These are phyloP conservation scores for Drosophila ezoana DNA, from an alignment of 2,888 invertebrate species.

Conservation along the genomic window DNA sequence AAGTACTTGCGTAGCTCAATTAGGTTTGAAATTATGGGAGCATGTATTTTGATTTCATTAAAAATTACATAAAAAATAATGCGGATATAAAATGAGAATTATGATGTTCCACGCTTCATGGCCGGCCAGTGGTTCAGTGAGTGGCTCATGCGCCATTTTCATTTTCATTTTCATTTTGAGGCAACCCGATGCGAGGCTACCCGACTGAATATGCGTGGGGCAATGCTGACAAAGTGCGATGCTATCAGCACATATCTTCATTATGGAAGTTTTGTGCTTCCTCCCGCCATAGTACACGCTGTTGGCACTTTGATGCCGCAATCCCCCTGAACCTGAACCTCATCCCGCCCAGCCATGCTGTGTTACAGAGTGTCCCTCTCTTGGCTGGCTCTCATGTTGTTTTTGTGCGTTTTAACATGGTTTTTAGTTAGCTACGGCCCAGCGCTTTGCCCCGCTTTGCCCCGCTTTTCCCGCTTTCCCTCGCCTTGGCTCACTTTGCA, in stretches of 20 bases:
- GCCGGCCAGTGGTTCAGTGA: conserved; percentile 8
- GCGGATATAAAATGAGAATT: conserved; percentile 39
- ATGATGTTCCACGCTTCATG: conserved; percentile 25
- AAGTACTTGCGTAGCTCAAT: conserved; percentile 28
- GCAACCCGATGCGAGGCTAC: conserved; percentile 19
- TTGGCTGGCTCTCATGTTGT: conserved; percentile 42
- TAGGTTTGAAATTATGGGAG: conserved; percentile 30
- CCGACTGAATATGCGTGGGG: conserved; percentile 33
- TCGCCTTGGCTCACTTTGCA: conserved; percentile 24
- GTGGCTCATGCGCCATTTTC: conserved; percentile 38
- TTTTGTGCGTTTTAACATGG: conserved; percentile 70
- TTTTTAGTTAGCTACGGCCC: conserved; percentile 66
- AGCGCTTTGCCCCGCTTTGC: conserved; percentile 25
- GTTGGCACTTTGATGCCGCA: conserved; percentile 47
- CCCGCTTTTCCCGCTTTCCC: conserved; percentile 24
- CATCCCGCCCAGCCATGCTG: conserved; percentile 2
- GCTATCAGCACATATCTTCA: conserved; percentile 81
- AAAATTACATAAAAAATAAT: conserved; percentile 52
- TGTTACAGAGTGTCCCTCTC: conserved; percentile 18
- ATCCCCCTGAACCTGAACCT: neutral
- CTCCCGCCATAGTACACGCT: conserved; percentile 25
- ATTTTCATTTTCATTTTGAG: neutral
- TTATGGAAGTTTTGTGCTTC: conserved; percentile 75
- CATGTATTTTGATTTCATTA: conserved; percentile 69
- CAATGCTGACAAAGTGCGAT: conserved; percentile 70